Conservation (phyloP, 1,140 invertebrate species). For the Phortica variegata region DNA sequence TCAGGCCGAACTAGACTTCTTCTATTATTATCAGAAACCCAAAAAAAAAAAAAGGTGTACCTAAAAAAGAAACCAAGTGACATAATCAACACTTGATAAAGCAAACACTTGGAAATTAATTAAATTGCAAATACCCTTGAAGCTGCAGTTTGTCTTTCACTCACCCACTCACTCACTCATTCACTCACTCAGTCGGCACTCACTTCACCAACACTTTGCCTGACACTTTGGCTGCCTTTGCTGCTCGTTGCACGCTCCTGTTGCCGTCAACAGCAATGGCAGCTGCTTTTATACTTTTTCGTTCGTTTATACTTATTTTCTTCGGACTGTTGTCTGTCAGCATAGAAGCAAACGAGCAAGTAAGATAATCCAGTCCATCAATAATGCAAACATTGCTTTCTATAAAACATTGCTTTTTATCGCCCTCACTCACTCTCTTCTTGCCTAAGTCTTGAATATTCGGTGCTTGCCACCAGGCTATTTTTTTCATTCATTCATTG, state of each 20-base stretch:
- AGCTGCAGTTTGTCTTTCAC: slow-evolving; percentile 21
- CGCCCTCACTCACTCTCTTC: slow-evolving; percentile 13
- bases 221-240: slow-evolving; percentile 40
- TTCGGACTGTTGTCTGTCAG: no score
- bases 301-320: no score
- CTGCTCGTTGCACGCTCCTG: slow-evolving; percentile 28
- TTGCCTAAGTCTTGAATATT: no score
- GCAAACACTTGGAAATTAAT: slow-evolving; percentile 54
- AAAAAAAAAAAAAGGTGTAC: no score
- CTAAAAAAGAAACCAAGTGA: no score
- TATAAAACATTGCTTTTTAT: no score
- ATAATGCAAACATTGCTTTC: slow-evolving; percentile 50
- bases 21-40: no score
- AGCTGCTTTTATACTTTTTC: no score
- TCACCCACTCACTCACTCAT: not conserved
- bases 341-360: no score
- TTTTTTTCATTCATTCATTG: not conserved
- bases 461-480: slow-evolving; percentile 13
- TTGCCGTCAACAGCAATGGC: no score
- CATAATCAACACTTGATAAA: slow-evolving; percentile 54
- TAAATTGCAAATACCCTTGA: slow-evolving; percentile 53
- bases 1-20: no score
- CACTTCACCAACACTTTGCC: slow-evolving; percentile 9
- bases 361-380: slow-evolving; percentile 50
- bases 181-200: slow-evolving; percentile 20